These are phyloP conservation scores for Elephantulus edwardii DNA, from an alignment of 2,113 vertebrate species.

Conservation along the genomic window DNA sequence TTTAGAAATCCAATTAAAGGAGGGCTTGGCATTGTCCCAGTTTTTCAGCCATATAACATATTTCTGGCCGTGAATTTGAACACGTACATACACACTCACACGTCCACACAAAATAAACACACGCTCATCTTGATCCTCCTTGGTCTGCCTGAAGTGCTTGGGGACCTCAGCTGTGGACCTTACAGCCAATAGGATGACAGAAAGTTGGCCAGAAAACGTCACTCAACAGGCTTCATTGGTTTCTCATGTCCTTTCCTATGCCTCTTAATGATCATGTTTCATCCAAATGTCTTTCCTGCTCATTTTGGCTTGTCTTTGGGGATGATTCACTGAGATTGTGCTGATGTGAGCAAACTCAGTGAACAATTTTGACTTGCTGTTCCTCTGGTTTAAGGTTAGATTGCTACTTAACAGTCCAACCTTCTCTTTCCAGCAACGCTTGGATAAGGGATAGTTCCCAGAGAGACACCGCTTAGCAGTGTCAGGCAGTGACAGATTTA, in stretches of 20 bases:
- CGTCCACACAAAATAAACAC: slow-evolving; percentile 20
- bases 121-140: slow-evolving; percentile 4
- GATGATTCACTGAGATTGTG: slow-evolving; percentile 10
- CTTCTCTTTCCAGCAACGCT: background rate
- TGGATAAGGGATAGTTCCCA: background rate
- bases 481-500: background rate
- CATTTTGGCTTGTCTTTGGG: slow-evolving; percentile 15
- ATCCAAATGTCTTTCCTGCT: background rate
- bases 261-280: slow-evolving; percentile 15
- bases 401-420: background rate
- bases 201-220: slow-evolving; percentile 35
- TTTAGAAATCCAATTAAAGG: slow-evolving; percentile 64
- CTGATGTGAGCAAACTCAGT: slow-evolving; percentile 34
- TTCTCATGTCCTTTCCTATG: background rate
- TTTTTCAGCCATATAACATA: slow-evolving; percentile 58
- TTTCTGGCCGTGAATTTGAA: background rate
- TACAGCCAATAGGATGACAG: background rate
- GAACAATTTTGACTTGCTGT: background rate
- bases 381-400: background rate
- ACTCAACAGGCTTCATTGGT: background rate
- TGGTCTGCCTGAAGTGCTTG: background rate
- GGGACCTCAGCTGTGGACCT: background rate
- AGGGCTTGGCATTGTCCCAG: slow-evolving; percentile 22
- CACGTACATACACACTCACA: background rate
- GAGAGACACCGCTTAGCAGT: background rate